phyloP scores from a whole-genome alignment of 2,113 vertebrate species.

The Ptilonorhynchus violaceus region DNA sequence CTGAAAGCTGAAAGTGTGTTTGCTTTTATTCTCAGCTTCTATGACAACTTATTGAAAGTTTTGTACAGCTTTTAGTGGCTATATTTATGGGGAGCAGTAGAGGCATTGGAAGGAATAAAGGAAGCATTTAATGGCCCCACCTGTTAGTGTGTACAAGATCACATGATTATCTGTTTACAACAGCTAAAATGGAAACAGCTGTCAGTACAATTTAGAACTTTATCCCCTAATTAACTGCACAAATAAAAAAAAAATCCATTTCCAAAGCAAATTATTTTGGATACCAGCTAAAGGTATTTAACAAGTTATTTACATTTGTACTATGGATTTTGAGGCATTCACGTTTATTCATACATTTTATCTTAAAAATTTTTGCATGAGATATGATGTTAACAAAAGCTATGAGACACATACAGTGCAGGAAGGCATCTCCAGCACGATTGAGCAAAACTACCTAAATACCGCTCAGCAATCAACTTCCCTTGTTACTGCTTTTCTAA shows the following conservation, averaged over 20 bases:
- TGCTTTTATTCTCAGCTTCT: neutral
- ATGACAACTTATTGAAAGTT: neutral
- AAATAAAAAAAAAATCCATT: constrained; percentile 22
- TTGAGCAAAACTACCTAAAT: neutral
- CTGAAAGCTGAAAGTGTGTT: neutral
- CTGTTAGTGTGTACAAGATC: neutral
- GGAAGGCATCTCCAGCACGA: neutral
- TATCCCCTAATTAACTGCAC: neutral
- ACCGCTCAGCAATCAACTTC: neutral
- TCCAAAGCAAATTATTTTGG: constrained; percentile 26
- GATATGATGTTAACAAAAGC: neutral
- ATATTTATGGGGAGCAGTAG: neutral
- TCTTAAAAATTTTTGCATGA: neutral
- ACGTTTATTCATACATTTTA: neutral
- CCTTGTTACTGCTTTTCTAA: neutral
- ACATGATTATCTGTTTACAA: constrained; percentile 14
- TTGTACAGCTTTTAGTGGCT: neutral
- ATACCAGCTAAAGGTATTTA: neutral
- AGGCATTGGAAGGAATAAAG: neutral
- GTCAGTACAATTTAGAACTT: constrained; percentile 35
- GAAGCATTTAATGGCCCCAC: constrained; percentile 4
- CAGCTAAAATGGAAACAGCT: constrained; percentile 54
- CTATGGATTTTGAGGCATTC: neutral
- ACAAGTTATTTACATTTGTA: neutral
- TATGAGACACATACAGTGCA: neutral